phyloP scores from a whole-genome alignment of 30 jellyfish, hydroid and myxozoan genomes.

The Turritopsis rubra region DNA sequence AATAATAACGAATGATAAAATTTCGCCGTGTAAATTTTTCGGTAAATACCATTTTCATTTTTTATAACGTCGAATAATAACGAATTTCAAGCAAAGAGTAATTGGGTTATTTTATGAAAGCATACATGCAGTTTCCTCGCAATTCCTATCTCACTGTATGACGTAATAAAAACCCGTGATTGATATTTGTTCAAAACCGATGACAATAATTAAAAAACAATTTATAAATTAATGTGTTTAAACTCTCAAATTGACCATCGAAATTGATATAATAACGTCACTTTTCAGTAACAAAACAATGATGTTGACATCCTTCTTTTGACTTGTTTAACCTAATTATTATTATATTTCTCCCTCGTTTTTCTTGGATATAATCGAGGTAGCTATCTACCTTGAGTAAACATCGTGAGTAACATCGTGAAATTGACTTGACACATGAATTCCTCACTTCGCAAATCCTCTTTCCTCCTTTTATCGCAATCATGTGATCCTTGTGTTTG shows the following conservation, averaged over 20 bases:
- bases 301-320: neutral
- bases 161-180: neutral
- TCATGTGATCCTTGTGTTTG: neutral
- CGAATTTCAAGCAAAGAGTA: too few species aligned
- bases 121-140: neutral
- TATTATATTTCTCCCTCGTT: neutral
- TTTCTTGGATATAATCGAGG: neutral
- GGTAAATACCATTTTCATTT: too few species aligned
- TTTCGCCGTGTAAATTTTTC: too few species aligned
- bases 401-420: neutral
- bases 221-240: neutral
- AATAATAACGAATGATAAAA: too few species aligned
- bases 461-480: neutral
- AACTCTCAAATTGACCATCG: neutral
- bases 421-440: neutral
- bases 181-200: neutral
- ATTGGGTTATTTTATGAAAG: neutral
- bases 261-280: neutral
- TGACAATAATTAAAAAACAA: neutral
- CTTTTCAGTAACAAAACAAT: neutral
- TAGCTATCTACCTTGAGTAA: too few species aligned
- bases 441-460: neutral
- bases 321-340: neutral
- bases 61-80: too few species aligned
- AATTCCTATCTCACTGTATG: neutral